These are phyloP conservation scores for Cariama cristata DNA, from an alignment of 2,113 vertebrate species.

Conservation along the genomic window DNA sequence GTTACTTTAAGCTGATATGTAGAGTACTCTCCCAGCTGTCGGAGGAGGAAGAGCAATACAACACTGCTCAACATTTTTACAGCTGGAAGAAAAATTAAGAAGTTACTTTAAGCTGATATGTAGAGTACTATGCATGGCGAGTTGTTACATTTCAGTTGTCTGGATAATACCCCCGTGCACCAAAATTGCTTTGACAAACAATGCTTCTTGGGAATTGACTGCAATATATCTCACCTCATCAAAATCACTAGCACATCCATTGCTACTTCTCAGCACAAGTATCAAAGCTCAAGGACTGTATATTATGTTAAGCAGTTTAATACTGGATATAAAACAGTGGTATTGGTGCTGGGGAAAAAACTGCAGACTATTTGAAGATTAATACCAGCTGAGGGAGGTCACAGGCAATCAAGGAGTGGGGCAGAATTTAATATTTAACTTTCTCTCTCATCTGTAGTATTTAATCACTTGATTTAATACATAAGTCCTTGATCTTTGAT, in stretches of 20 bases:
- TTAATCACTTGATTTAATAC: slow-evolving; percentile 39
- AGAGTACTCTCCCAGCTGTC: neutral
- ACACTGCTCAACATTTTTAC: neutral
- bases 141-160: neutral
- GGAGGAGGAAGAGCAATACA: neutral
- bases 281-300: slow-evolving; percentile 32
- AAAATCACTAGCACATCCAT: neutral
- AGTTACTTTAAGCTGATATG: neutral
- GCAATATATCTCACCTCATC: neutral
- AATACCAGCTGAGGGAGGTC: neutral
- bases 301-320: slow-evolving; percentile 42
- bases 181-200: neutral
- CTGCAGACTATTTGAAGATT: neutral
- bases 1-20: neutral
- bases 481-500: slow-evolving; percentile 52
- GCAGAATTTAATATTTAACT: slow-evolving; percentile 30
- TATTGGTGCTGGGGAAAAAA: neutral
- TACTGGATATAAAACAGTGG: neutral
- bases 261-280: slow-evolving; percentile 24
- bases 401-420: neutral
- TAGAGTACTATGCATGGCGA: accelerated
- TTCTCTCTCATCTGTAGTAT: neutral
- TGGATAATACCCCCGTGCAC: neutral
- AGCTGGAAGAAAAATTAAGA: neutral
- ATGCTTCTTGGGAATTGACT: neutral